Percentiles rank a stretch among this genome's conserved stretches.
phyloP scores from a whole-genome alignment of 2,113 vertebrate species.

The Mobula birostris region DNA sequence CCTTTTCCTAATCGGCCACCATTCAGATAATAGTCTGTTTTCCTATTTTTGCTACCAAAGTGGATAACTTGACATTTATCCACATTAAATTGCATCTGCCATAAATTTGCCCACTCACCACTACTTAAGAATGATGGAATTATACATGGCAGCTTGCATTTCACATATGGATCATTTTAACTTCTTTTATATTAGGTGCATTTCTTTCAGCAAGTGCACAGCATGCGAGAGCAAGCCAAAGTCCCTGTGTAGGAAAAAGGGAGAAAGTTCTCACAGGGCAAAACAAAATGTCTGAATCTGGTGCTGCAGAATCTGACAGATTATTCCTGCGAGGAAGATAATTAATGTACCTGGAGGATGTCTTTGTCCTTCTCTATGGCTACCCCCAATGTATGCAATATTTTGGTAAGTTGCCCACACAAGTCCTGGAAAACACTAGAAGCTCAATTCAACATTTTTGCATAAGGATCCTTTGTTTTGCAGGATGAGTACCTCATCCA shows the following conservation, averaged over 20 bases:
- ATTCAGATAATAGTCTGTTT: no score
- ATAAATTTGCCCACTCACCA: no score
- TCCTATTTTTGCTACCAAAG: no score
- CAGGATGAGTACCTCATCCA: no score
- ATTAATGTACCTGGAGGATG: not conserved
- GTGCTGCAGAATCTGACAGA: not conserved
- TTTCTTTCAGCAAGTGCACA: not conserved
- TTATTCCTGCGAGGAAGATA: not conserved
- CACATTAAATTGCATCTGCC: no score
- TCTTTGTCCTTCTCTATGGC: not conserved
- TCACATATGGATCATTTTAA: not conserved
- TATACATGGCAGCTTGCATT: not conserved
- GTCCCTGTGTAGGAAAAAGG: not conserved
- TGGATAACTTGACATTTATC: no score
- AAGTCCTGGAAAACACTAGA: no score
- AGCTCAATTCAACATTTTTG: no score
- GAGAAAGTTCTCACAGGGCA: not conserved
- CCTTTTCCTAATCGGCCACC: no score
- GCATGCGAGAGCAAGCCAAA: not conserved
- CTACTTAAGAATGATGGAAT: not conserved
- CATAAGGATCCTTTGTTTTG: no score
- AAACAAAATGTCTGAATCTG: not conserved
- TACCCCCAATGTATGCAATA: not conserved
- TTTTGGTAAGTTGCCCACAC: no score
- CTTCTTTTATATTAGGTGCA: not conserved